Conservation (phyloP, 2,888 invertebrate genomes). For the Cordilura impudica region DNA sequence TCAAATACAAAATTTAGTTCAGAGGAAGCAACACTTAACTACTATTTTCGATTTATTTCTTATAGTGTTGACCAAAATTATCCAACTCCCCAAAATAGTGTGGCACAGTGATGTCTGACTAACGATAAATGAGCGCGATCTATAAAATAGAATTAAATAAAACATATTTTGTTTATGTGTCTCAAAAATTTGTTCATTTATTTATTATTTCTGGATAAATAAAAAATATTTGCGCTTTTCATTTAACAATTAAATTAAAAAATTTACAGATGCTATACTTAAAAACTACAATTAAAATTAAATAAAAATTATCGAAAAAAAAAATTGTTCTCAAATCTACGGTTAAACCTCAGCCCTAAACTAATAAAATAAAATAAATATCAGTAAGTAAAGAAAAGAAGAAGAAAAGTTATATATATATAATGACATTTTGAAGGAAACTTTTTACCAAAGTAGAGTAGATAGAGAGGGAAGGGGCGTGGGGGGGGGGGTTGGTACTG, state of each 20-base stretch:
- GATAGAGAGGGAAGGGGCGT: neutral
- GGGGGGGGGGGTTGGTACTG: too few relatives aligned
- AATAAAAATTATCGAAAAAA: conserved; percentile 44
- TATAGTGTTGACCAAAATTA: too few relatives aligned
- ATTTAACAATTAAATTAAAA: conserved; percentile 52
- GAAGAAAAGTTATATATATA: neutral
- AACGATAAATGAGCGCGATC: neutral
- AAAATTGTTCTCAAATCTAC: conserved; percentile 12
- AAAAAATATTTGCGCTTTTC: conserved; percentile 51
- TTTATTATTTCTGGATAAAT: conserved; percentile 46
- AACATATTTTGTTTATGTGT: conserved; percentile 9
- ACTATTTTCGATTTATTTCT: too few relatives aligned
- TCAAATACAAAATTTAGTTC: too few relatives aligned
- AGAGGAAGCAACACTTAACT: too few relatives aligned
- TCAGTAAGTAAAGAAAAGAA: neutral
- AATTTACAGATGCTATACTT: conserved; percentile 44
- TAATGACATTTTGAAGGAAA: neutral
- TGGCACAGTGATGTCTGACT: too few relatives aligned
- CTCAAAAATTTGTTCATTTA: conserved; percentile 48
- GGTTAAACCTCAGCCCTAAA: conserved; percentile 42
- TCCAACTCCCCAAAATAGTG: too few relatives aligned
- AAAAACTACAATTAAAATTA: conserved; percentile 47
- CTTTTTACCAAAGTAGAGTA: neutral
- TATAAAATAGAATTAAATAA: neutral
- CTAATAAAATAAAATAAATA: conserved; percentile 13